phyloP scores from a whole-genome alignment of 2,113 vertebrate genomes.

The Pycnonotus jocosus region DNA sequence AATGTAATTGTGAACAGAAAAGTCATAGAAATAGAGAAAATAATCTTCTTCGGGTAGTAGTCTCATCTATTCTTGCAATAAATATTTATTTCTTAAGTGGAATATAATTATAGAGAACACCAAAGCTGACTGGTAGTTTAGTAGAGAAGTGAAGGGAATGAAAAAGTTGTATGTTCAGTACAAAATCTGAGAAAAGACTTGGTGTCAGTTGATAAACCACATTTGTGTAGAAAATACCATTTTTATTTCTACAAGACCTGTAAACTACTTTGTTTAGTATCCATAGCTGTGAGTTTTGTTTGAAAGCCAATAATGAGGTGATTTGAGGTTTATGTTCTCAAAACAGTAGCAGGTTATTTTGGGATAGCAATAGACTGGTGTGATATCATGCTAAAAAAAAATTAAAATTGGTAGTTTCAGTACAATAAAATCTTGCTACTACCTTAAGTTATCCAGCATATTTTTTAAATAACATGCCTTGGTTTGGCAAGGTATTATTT shows the following conservation, averaged over 20 bases:
- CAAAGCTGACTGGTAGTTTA: neutral
- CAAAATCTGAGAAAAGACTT: neutral
- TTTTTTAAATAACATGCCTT: neutral
- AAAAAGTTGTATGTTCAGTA: neutral
- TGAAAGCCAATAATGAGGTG: neutral
- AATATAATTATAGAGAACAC: neutral
- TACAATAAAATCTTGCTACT: neutral
- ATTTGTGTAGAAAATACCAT: neutral
- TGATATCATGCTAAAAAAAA: neutral
- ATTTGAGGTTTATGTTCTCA: neutral
- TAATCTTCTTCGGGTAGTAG: conserved; percentile 8
- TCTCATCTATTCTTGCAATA: neutral
- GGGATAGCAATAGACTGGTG: neutral
- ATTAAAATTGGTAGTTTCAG: neutral
- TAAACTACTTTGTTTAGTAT: neutral
- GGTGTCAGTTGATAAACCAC: neutral
- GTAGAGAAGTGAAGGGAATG: neutral
- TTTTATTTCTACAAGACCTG: neutral
- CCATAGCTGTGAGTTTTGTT: neutral
- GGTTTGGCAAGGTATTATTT: neutral
- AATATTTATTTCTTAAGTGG: neutral
- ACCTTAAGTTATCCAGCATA: neutral
- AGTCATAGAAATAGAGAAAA: conserved; percentile 13
- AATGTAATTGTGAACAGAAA: conserved; percentile 53
- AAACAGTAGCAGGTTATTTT: neutral